A percentile compares a stretch with the other conserved stretches of the same genome.
Evolutionary conservation across 2,888 invertebrate species (phyloP).

Genomic region (Molorchus minor): DNA sequence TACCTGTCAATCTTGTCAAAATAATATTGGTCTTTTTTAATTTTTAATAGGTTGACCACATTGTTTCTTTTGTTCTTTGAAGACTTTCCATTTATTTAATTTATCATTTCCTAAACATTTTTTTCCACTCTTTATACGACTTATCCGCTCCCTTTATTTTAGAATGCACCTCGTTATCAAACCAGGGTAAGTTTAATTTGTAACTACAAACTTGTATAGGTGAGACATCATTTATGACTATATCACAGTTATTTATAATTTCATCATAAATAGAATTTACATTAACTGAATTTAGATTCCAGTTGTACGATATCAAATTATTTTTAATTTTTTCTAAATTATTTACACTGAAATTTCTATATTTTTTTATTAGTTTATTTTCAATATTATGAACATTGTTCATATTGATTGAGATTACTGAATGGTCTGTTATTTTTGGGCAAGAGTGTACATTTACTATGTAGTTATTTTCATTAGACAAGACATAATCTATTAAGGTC

Average conservation of each 20-base stretch:
- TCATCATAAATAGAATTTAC: constrained; percentile 7
- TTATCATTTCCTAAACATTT: constrained; percentile 6
- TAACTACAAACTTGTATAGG: not conserved
- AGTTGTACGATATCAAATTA: constrained; percentile 7
- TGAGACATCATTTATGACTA: not conserved
- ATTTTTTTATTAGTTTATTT: too few relatives aligned
- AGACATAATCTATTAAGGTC: too few relatives aligned
- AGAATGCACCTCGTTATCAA: not conserved
- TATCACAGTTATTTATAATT: constrained; percentile 1
- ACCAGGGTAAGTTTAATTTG: not conserved
- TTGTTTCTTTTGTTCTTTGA: too few relatives aligned
- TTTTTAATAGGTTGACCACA: constrained; percentile 9
- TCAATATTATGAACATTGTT: too few relatives aligned
- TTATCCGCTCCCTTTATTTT: not conserved
- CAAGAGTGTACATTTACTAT: too few relatives aligned
- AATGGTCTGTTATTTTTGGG: too few relatives aligned
- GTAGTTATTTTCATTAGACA: too few relatives aligned
- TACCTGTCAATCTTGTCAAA: constrained; percentile 3
- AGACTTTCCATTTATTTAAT: constrained; percentile 4
- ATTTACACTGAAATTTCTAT: not conserved
- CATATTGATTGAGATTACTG: too few relatives aligned
- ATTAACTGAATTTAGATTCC: constrained; percentile 6
- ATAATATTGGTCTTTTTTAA: constrained; percentile 11
- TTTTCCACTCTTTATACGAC: not conserved
- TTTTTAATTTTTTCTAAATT: constrained; percentile 6